Conservation (phyloP, 2,888 invertebrate genomes). For the Tinea pellionella region DNA sequence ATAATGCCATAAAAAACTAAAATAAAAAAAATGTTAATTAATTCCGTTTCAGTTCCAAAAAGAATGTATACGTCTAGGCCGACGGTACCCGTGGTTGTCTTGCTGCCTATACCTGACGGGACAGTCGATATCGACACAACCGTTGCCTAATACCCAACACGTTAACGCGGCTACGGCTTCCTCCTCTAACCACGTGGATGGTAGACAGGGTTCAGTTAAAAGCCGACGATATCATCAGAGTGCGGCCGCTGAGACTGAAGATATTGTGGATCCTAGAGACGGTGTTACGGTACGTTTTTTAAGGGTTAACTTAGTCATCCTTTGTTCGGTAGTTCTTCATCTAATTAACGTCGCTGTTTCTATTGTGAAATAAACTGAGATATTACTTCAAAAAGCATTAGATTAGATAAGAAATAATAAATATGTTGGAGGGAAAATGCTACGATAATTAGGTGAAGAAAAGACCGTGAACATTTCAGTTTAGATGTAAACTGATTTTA, state of each 20-base stretch:
- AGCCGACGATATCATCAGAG: constrained; percentile 51
- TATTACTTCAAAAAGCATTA: no score
- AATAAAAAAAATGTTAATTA: neutral
- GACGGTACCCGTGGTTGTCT: constrained; percentile 55
- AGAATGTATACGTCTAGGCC: constrained; percentile 48
- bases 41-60: constrained; percentile 48
- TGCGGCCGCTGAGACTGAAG: constrained; percentile 38
- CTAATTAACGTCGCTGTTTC: neutral
- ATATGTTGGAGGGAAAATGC: no score
- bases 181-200: constrained; percentile 46
- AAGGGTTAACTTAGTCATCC: neutral
- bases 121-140: constrained; percentile 27
- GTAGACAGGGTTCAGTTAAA: constrained; percentile 47
- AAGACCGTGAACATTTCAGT: no score
- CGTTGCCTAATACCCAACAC: constrained; percentile 20
- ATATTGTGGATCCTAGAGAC: constrained; percentile 49
- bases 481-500: no score
- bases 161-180: constrained; percentile 29
- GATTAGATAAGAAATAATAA: no score
- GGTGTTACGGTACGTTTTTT: constrained; percentile 41
- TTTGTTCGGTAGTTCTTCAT: no score
- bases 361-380: no score
- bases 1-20: no score
- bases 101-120: constrained; percentile 50
- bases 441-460: no score